Evolutionary conservation across 2,888 invertebrate genomes (phyloP), one percentile per base, ranked within the genome.

Genomic region (Diaperis boleti): DNA sequence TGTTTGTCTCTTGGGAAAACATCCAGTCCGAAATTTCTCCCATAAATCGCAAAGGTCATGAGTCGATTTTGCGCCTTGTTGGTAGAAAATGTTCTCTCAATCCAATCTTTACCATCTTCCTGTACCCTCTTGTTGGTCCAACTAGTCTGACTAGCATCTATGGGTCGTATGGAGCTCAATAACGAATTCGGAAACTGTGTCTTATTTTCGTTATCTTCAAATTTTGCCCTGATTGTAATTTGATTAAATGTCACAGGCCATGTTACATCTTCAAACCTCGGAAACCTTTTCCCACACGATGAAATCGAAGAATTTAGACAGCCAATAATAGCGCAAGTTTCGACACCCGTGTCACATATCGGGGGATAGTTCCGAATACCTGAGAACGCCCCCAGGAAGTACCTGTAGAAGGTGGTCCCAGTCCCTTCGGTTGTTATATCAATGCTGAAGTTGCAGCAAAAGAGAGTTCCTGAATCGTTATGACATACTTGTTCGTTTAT

Each of bases 11-110:
- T 33, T 33, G 33, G 33, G 5, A 33, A 33, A 2, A 33, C 33
- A 18, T 42, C 41, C 11, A 15, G 8, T 5, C 1, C 41, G 20
- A 82, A 86, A 45, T 83, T 79, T 63, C 86, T 80, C 0, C 86
- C 86, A 80, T 84, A 86, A 5, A 87, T 76, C 0, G 82, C 84
- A 59, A 87, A 86, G 3, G 81, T 76, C 33, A 86, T 81, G 42
- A 87, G 68, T 35, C 85, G 80, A 1, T 72, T 78, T 69, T 85
- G 83, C 10, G 50, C 10, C 14, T 66, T 57, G 22, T 76, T 79
- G 4, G 84, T 71, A 67, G 77, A 79, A 13, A 73, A 42, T 8
- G 20, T 20, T 11, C 41, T 42, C n/a, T 42, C 18, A 11, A 20
- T 8, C 17, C n/a, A 13, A 5, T 6, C 17, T 17, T 41, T 49